Evolutionary conservation across 2,797 vertebrate genomes (phyloP).

Genomic region (Enoplosus armatus): DNA sequence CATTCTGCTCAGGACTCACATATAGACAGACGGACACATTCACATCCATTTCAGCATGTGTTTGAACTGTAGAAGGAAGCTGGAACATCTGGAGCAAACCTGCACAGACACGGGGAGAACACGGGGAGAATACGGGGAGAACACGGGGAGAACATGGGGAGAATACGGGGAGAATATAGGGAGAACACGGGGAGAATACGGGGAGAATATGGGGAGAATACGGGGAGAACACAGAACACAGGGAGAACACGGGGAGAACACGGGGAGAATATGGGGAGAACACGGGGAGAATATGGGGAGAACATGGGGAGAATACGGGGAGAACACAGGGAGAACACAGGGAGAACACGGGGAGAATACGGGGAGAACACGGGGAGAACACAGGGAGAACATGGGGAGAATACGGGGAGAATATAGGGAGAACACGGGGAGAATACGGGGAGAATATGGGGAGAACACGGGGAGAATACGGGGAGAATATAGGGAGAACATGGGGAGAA

Average conservation of each 20-base stretch:
- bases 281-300: neutral
- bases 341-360: neutral
- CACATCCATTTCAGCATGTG: neutral
- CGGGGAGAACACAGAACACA: too few relatives aligned
- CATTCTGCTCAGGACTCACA: neutral
- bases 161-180: constrained; percentile 3
- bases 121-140: neutral
- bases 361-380: neutral
- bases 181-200: neutral
- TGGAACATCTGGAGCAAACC: constrained; percentile 44
- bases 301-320: neutral
- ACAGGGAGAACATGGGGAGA: neutral
- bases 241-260: neutral
- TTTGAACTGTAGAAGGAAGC: neutral
- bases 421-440: neutral
- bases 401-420: too few relatives aligned
- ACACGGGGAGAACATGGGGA: neutral
- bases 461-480: too few relatives aligned
- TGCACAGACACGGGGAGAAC: neutral
- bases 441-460: neutral
- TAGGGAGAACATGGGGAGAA: neutral
- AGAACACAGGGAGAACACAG: neutral
- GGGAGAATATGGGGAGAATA: too few relatives aligned
- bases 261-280: too few relatives aligned
- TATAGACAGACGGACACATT: neutral